Conservation (phyloP, 2,797 vertebrate species). For the Mionectes olivaceus region DNA sequence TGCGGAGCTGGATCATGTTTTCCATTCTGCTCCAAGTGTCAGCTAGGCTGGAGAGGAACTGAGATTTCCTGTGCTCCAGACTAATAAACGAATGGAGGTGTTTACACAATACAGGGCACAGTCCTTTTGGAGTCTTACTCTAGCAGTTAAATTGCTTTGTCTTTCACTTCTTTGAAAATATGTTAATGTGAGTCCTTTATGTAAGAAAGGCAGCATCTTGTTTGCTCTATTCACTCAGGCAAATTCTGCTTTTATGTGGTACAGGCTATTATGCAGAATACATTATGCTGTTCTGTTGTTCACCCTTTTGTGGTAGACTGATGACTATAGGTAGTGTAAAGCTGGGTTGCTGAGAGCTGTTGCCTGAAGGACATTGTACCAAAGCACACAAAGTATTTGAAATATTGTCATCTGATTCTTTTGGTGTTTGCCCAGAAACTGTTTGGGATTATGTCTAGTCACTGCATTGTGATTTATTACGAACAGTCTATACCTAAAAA, state of each 20-base stretch:
- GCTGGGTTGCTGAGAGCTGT: neutral
- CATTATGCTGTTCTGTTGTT: neutral
- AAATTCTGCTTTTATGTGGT: conserved; percentile 47
- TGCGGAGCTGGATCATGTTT: conserved; percentile 17
- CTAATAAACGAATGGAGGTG: conserved; percentile 23
- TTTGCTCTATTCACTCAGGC: neutral
- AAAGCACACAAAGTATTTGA: neutral
- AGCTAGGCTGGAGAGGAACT: neutral
- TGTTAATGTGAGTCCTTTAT: neutral
- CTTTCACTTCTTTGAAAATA: neutral
- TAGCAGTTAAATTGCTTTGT: conserved; percentile 23
- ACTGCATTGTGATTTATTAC: conserved; percentile 53
- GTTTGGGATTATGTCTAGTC: conserved; percentile 58
- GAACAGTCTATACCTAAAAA: conserved; percentile 12
- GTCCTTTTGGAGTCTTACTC: neutral
- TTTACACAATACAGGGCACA: conserved; percentile 6
- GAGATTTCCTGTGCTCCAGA: conserved; percentile 53
- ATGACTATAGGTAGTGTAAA: neutral
- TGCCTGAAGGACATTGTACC: neutral
- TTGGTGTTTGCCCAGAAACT: conserved; percentile 55
- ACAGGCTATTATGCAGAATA: neutral
- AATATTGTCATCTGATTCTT: conserved; percentile 69
- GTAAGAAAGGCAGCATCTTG: neutral
- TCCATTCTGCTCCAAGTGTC: conserved; percentile 11
- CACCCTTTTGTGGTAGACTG: neutral